Base-by-base conservation (phyloP, 2,797 vertebrate genomes). In the Avahi laniger region DNA sequence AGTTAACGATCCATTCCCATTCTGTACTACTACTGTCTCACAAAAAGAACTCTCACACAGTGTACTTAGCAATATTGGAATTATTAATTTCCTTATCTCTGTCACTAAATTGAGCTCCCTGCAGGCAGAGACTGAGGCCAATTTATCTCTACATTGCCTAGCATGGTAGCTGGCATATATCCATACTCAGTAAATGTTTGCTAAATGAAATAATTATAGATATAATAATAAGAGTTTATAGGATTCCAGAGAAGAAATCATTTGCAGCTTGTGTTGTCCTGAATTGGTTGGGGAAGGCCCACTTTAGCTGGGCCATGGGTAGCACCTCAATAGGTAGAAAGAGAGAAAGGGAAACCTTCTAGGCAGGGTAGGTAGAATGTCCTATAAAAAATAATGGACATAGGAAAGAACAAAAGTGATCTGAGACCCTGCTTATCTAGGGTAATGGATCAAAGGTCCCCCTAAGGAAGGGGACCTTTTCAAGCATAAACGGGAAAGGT, bases 141-240 rank as follows among this genome's bases (percentile, higher is more conserved):
- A 85, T 61, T 91, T 87, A 72, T n/a, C 85, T 84, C 81, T 75
- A 82, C 35, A 26, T 26, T 82, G 75, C 69, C 26, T 48, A 86
- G 17, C 54, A 59, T n/a, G 13, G 26, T 85, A 76, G 12, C 83
- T 85, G 38, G 28, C 30, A 81, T 67, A 65, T 35, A 91, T 6
- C 46, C 52, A 75, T 41, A 72, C 26, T 93, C 63, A 84, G 48
- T 15, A 86, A 91, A 96, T 91, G 35, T 57, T 72, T 97, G 46
- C 72, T 91, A 95, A 84, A 43, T 67, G 41, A 86, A 91, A 70
- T 92, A 72, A 92, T 2, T 95, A 33, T 18, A 94, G n/a, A 63
- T 57, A 61, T 17, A 70, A 73, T 61, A 82, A 63, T 35, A 7
- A 91, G 38, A 28, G 22, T 43, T 95, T 93, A 72, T 24, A 88